Percentiles rank a stretch among this genome's conserved stretches.
phyloP scores from a whole-genome alignment of 2,888 invertebrate genomes.

The Shargacucullia verbasci region DNA sequence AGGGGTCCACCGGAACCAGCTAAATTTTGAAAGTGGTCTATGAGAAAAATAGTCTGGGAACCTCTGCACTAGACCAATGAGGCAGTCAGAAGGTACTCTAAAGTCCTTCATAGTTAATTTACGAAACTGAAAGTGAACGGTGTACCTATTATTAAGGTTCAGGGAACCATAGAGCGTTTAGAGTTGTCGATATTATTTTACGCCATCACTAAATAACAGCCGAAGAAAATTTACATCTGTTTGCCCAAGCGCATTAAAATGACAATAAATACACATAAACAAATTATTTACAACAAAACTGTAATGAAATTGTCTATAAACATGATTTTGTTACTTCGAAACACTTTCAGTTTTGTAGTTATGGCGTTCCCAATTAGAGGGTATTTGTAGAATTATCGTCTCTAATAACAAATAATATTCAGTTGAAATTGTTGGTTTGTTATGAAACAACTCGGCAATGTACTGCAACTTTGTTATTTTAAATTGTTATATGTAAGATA shows the following conservation, averaged over 20 bases:
- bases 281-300: conserved; percentile 33
- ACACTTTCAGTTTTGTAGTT: conserved; percentile 5
- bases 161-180: neutral
- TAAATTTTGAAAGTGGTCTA: too few species aligned
- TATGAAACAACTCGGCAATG: neutral
- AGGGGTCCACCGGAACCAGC: too few species aligned
- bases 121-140: too few species aligned
- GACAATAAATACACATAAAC: conserved; percentile 25
- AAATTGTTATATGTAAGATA: too few species aligned
- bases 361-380: conserved; percentile 28
- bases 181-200: conserved; percentile 1
- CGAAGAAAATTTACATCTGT: conserved; percentile 22
- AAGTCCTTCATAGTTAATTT: too few species aligned
- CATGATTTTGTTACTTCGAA: conserved; percentile 8
- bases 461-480: too few species aligned
- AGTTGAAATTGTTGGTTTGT: conserved; percentile 18
- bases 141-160: too few species aligned
- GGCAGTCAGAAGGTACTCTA: too few species aligned
- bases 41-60: too few species aligned
- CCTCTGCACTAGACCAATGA: too few species aligned
- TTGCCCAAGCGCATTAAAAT: conserved; percentile 10
- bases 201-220: conserved; percentile 7
- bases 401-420: conserved; percentile 31
- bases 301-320: conserved; percentile 8
- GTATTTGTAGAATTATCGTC: conserved; percentile 25